phyloP scores from a whole-genome alignment of 1,140 invertebrate species.

The Magallana angulata region DNA sequence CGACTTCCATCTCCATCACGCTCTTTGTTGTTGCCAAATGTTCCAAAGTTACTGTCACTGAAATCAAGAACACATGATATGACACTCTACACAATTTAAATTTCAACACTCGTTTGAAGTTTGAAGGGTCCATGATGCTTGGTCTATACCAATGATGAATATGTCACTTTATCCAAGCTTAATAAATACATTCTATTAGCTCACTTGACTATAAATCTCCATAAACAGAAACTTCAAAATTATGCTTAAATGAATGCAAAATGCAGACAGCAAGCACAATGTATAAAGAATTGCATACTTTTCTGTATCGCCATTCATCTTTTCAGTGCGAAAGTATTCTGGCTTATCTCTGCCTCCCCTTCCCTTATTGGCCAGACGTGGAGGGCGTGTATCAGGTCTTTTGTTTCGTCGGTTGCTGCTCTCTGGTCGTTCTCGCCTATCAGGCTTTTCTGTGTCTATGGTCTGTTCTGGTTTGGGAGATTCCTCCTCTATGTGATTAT shows the following conservation, averaged over 20 bases:
- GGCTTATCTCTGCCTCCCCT: conserved; percentile 69
- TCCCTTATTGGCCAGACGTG: conserved; percentile 64
- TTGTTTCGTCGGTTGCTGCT: conserved; percentile 61
- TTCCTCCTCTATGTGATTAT: conserved; percentile 66
- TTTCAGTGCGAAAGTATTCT: conserved; percentile 24
- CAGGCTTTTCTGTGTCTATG: conserved; percentile 58
- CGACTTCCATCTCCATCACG: conserved; percentile 79
- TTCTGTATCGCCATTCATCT: conserved; percentile 41
- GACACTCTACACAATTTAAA: not conserved
- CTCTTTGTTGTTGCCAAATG: conserved; percentile 61
- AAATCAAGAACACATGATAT: not conserved
- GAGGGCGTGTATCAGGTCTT: conserved; percentile 66
- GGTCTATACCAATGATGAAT: too few relatives aligned
- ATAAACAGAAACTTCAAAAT: too few relatives aligned
- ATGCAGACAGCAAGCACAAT: too few relatives aligned
- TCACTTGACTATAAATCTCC: too few relatives aligned
- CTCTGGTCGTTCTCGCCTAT: conserved; percentile 69
- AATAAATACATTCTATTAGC: too few relatives aligned
- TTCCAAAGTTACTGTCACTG: conserved; percentile 60
- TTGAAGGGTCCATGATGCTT: too few relatives aligned
- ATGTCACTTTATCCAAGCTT: too few relatives aligned
- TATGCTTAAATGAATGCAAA: too few relatives aligned
- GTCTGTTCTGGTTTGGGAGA: conserved; percentile 61
- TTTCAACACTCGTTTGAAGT: not conserved
- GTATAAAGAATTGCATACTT: not conserved